Base-by-base conservation (phyloP, 2,888 invertebrate species). In the Autographa gamma region DNA sequence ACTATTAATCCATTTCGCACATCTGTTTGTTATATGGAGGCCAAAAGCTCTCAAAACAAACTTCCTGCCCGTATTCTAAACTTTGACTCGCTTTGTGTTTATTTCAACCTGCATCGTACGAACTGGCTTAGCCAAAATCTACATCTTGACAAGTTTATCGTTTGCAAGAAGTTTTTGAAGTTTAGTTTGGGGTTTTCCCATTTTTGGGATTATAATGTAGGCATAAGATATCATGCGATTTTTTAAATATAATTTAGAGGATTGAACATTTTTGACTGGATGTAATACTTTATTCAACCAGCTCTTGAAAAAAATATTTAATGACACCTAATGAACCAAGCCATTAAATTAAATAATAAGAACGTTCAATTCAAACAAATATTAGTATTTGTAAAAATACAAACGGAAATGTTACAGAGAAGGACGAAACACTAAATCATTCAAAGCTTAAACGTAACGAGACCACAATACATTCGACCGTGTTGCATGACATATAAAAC, bases 401-500 rank as follows among this genome's bases (percentile, higher is more conserved):
- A 34, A 34, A 34, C 2, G 9, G 34, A 34, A 34, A 34, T 34
- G 6, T 34, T 34, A 8, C 38, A 5, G 48, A 4, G n/a, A n/a
- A n/a, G 48, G 48, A n/a, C 14, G 0, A 48, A 48, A 16, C 43
- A 43, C 16, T 43, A 13, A 43, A 43, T 16, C 16, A 54, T 19
- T 19, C 9, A 54, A 19, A 19, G 18, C 7, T 25, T 13, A 56
- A 25, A 13, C 4, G 25, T 56, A 25, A 56, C 19, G 6, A 62
- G n/a, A 34, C 19, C 32, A 66, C 19, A 56, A 41, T 32, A 43
- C 18, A 60, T 32, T 54, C 14, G 25, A 59, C 16, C 32, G 25
- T 59, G 31, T 59, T 25, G 58, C 16, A 43, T 31, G 31, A 61
- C 61, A 61, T 48, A 43, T 69, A 68, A 67, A 75, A 75, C 63